Conservation (phyloP, 2,113 vertebrate genomes). For the Pristiophorus japonicus region DNA sequence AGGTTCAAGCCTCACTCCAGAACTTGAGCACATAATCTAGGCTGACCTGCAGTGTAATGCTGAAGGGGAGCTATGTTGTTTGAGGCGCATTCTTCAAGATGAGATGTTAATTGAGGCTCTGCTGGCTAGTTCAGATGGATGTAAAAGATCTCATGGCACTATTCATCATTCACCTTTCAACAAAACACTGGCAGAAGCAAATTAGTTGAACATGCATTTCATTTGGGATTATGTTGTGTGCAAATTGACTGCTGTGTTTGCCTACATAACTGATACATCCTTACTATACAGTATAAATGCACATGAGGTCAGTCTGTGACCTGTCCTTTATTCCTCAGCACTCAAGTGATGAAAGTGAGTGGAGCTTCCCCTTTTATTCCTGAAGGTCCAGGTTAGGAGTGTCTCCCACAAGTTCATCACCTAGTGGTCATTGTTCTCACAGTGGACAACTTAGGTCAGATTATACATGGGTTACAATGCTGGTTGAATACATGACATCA, state of each 20-base stretch:
- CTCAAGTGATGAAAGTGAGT: too few relatives aligned
- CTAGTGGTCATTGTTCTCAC: too few relatives aligned
- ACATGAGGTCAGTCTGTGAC: too few relatives aligned
- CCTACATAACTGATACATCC: too few relatives aligned
- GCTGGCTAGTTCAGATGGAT: not conserved
- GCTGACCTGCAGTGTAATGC: not conserved
- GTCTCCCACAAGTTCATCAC: too few relatives aligned
- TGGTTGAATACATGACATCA: too few relatives aligned
- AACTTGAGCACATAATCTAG: not conserved
- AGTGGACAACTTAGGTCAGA: too few relatives aligned
- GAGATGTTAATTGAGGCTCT: not conserved
- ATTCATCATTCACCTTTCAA: not conserved
- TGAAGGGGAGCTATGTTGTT: not conserved
- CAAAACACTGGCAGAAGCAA: not conserved
- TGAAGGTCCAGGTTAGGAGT: too few relatives aligned
- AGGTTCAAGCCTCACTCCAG: not conserved
- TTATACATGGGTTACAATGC: too few relatives aligned
- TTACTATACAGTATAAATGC: too few relatives aligned
- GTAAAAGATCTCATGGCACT: not conserved
- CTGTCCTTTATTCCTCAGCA: too few relatives aligned
- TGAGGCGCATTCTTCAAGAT: not conserved
- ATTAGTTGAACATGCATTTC: not conserved
- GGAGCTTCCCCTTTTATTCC: too few relatives aligned
- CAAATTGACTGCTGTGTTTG: not conserved
- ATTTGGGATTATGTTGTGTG: not conserved